These are phyloP conservation scores for Trichopoda pennipes DNA, from an alignment of 2,888 invertebrate species.

Conservation along the genomic window DNA sequence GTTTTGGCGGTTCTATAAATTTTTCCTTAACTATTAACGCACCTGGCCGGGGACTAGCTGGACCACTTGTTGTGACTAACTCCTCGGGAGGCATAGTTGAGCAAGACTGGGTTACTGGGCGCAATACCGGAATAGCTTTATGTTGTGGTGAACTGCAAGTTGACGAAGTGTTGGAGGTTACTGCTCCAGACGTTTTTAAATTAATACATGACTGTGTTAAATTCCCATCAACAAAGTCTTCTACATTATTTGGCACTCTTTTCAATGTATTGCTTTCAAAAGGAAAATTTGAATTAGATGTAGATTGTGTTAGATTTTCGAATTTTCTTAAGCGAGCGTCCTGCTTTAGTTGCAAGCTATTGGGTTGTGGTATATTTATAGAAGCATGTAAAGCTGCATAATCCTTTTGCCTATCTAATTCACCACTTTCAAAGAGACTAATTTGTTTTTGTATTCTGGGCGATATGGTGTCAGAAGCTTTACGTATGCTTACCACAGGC, in stretches of 20 bases:
- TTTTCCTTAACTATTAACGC: slow-evolving; percentile 82
- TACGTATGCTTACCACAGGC: slow-evolving; percentile 70
- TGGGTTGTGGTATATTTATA: slow-evolving; percentile 75
- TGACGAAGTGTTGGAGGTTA: slow-evolving; percentile 55
- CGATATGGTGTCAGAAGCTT: slow-evolving; percentile 76
- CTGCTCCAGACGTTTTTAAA: slow-evolving; percentile 72
- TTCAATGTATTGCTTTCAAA: slow-evolving; percentile 78
- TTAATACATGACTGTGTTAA: slow-evolving; percentile 78
- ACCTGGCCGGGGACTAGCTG: slow-evolving; percentile 76
- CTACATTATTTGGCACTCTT: slow-evolving; percentile 72
- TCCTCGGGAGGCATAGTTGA: slow-evolving; percentile 42
- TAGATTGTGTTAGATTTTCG: slow-evolving; percentile 78
- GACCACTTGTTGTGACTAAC: slow-evolving; percentile 60
- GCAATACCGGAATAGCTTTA: slow-evolving; percentile 52
- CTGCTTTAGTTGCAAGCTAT: slow-evolving; percentile 74
- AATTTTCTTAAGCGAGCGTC: slow-evolving; percentile 77
- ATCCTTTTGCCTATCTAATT: slow-evolving; percentile 71
- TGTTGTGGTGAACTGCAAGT: slow-evolving; percentile 72
- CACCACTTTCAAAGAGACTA: slow-evolving; percentile 76
- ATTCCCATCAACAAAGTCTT: slow-evolving; percentile 72
- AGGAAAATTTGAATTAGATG: slow-evolving; percentile 78
- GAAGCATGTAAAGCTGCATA: slow-evolving; percentile 73
- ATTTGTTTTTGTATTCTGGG: slow-evolving; percentile 79
- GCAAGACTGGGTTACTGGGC: slow-evolving; percentile 55
- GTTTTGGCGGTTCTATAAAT: slow-evolving; percentile 82